A percentile compares a stretch with the other conserved stretches of the same genome.
phyloP scores from a whole-genome alignment of 2,797 vertebrate species.

The Malurus leucopterus region DNA sequence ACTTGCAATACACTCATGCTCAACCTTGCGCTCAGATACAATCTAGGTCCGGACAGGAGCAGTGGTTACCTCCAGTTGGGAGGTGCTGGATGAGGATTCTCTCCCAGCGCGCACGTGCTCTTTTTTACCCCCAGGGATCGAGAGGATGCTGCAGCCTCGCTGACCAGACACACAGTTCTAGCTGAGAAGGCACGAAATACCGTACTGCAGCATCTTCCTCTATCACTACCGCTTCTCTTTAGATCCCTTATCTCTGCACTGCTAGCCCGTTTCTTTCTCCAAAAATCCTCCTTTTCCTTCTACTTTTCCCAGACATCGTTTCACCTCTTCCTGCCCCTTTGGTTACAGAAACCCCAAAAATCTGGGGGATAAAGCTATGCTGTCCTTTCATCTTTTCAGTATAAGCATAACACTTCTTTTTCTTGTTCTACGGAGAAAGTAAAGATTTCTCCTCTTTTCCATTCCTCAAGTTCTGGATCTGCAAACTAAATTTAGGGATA shows the following conservation, averaged over 20 bases:
- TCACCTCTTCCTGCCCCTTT: background rate
- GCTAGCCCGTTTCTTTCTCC: background rate
- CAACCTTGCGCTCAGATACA: background rate
- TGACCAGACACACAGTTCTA: background rate
- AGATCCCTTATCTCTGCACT: accelerated
- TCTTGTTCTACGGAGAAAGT: background rate
- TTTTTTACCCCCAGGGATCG: background rate
- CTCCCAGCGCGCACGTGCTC: background rate
- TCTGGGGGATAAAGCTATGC: accelerated
- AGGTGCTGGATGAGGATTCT: background rate
- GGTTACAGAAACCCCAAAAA: background rate
- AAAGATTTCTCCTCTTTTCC: background rate
- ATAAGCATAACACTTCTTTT: background rate
- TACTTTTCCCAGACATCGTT: background rate
- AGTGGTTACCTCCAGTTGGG: background rate
- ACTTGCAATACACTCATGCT: accelerated
- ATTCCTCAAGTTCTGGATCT: background rate
- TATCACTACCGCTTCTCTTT: accelerated
- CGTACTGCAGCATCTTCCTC: background rate
- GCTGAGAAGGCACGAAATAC: accelerated
- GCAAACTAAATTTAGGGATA: background rate
- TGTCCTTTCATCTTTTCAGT: background rate
- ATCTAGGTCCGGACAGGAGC: accelerated
- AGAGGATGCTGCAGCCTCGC: background rate
- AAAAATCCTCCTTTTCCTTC: background rate